A percentile compares a stretch with the other conserved stretches of the same genome.
Conservation (phyloP, 2,888 invertebrate genomes). For the Hirtodrosophila alboralis region DNA sequence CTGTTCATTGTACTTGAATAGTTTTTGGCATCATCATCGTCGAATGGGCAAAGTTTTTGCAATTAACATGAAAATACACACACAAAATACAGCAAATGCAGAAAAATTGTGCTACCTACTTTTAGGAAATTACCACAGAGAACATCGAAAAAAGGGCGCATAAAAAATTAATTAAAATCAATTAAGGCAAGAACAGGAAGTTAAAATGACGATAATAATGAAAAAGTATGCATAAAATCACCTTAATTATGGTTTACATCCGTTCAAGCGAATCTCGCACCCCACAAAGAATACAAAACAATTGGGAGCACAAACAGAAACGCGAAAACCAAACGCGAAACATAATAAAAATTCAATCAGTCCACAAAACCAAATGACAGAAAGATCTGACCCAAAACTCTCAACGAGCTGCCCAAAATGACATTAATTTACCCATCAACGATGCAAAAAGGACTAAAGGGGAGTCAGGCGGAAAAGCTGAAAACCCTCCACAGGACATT, state of each 20-base stretch:
- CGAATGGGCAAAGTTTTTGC: conserved; percentile 64
- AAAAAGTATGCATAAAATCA: conserved; percentile 71
- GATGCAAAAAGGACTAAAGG: conserved; percentile 51
- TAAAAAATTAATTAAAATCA: conserved; percentile 79
- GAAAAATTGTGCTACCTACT: conserved; percentile 35
- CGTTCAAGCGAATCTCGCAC: conserved; percentile 15
- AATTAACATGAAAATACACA: conserved; percentile 67
- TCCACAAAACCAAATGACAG: conserved; percentile 41
- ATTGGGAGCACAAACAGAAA: too few relatives aligned
- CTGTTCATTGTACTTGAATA: conserved; percentile 60
- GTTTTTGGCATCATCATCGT: conserved; percentile 51
- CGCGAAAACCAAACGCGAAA: conserved; percentile 40
- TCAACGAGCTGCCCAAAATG: conserved; percentile 65
- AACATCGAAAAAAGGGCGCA: conserved; percentile 27
- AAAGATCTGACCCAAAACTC: conserved; percentile 63
- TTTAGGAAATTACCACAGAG: conserved; percentile 40
- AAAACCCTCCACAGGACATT: conserved; percentile 48
- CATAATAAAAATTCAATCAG: conserved; percentile 79
- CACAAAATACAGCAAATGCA: conserved; percentile 9
- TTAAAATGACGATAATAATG: conserved; percentile 51
- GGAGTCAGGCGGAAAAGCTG: conserved; percentile 1
- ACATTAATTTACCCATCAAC: conserved; percentile 80
- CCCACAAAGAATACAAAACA: conserved; percentile 54
- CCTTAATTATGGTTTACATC: conserved; percentile 75
- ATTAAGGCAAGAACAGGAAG: conserved; percentile 58